Base-by-base conservation (phyloP, 2,888 invertebrate genomes). In the Cosmia trapezina region DNA sequence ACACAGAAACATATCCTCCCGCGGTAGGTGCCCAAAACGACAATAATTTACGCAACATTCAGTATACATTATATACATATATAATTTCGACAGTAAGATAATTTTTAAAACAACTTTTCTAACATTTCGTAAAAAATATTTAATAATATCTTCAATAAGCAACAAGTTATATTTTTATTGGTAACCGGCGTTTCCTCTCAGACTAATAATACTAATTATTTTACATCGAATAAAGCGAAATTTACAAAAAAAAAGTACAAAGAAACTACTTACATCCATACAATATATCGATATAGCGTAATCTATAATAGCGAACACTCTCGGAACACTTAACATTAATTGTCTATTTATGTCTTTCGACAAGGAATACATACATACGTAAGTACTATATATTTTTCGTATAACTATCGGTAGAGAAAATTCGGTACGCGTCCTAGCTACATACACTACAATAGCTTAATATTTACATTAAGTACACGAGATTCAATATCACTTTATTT, bases 121-220 rank as follows among this genome's bases (percentile, higher is more conserved):
- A 95, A 95, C 95, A 95, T 93, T 93, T 94, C 88, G 92, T 94
- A 92, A 93, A 93, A 81, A 84, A 93, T 92, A 94, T 94, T 93
- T 94, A 92, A 95, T 93, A 94, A 93, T 93, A 95, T 94, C 92
- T 93, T 96, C 94, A 96, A 95, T 95, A 95, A 95, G 94, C 95
- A 96, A 96, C 96, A 95, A 95, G 93, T 94, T 93, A 95, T 95
- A 95, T 92, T 94, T 95, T 94, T 95, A 96, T 94, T 96, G 96
- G 96, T 96, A 96, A 96, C 96, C 96, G 95, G 95, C 96, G 96
- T 94, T 96, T 96, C 91, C 93, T 95, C 93, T 96, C 95, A 96
- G 96, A 96, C 96, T 96, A 96, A 94, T 93, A 95, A 94, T 93
- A 94, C 94, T 95, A 95, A 94, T 91, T 93, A 94, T 90, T 92